Evolutionary conservation across 2,888 invertebrate genomes (phyloP).

Genomic region (Heteromyza rotundicornis): DNA sequence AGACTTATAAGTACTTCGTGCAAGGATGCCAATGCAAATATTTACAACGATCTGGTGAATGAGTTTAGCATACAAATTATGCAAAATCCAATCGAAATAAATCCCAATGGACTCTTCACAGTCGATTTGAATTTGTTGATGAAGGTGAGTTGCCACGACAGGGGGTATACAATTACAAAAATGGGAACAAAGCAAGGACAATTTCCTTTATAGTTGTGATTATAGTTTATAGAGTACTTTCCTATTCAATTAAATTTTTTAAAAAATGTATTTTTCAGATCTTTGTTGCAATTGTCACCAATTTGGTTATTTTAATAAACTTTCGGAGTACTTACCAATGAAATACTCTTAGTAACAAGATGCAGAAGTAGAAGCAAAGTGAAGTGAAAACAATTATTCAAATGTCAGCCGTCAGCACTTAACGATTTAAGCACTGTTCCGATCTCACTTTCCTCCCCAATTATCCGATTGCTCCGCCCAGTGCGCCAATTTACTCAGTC

Average conservation of each 20-base stretch:
- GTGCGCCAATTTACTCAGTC: too few species aligned
- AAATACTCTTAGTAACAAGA: too few species aligned
- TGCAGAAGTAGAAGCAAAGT: background rate
- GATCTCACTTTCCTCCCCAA: too few species aligned
- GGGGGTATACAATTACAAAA: too few species aligned
- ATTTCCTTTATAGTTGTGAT: too few species aligned
- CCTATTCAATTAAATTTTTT: too few species aligned
- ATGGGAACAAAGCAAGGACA: too few species aligned
- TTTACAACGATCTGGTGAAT: slow-evolving; percentile 16
- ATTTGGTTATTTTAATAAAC: slow-evolving; percentile 7
- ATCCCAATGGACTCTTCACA: slow-evolving; percentile 4
- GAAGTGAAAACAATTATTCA: background rate
- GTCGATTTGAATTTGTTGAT: slow-evolving; percentile 5
- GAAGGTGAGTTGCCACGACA: slow-evolving; percentile 2
- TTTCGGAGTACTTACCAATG: too few species aligned
- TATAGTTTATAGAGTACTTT: too few species aligned
- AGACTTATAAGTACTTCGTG: background rate
- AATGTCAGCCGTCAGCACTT: background rate
- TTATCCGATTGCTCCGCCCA: too few species aligned
- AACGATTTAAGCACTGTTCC: background rate
- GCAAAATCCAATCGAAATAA: slow-evolving; percentile 11
- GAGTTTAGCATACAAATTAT: slow-evolving; percentile 13
- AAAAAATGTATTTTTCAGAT: too few species aligned
- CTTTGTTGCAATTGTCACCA: background rate
- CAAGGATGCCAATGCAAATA: background rate